These are phyloP conservation scores for Chaetodon trifascialis DNA, from an alignment of 2,113 vertebrate species.

Conservation along the genomic window DNA sequence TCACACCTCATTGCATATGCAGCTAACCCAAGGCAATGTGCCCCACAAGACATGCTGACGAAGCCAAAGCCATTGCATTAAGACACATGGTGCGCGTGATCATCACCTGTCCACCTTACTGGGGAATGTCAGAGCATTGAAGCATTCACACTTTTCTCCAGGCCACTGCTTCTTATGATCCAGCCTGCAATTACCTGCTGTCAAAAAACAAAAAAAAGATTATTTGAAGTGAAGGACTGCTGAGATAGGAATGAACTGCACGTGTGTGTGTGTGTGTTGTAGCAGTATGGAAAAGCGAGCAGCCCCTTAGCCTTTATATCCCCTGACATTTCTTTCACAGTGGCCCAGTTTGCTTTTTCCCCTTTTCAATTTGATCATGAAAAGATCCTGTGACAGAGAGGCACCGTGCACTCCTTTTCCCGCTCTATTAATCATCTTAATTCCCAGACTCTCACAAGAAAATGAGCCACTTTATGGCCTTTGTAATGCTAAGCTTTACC, in stretches of 20 bases:
- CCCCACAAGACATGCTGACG: neutral
- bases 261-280: neutral
- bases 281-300: neutral
- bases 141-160: conserved; percentile 17
- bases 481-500: conserved; percentile 41
- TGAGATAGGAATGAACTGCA: neutral
- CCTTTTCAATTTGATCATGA: conserved; percentile 29
- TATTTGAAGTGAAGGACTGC: neutral
- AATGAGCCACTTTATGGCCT: conserved; percentile 36
- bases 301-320: conserved; percentile 42
- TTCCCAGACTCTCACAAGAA: conserved; percentile 22
- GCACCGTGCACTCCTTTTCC: conserved; percentile 2
- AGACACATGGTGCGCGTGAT: neutral
- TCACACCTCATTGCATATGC: conserved; percentile 41
- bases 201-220: neutral
- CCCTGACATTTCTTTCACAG: conserved; percentile 46
- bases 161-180: conserved; percentile 21
- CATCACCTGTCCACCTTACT: conserved; percentile 23
- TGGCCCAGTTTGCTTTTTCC: conserved; percentile 20
- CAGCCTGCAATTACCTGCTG: conserved; percentile 11
- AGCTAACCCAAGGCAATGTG: conserved; percentile 27
- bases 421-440: conserved; percentile 41
- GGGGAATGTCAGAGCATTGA: conserved; percentile 36
- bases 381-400: conserved; percentile 32
- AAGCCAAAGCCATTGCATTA: conserved; percentile 17